phyloP scores from a whole-genome alignment of 2,888 invertebrate genomes.

The Caradrina clavipalpis region DNA sequence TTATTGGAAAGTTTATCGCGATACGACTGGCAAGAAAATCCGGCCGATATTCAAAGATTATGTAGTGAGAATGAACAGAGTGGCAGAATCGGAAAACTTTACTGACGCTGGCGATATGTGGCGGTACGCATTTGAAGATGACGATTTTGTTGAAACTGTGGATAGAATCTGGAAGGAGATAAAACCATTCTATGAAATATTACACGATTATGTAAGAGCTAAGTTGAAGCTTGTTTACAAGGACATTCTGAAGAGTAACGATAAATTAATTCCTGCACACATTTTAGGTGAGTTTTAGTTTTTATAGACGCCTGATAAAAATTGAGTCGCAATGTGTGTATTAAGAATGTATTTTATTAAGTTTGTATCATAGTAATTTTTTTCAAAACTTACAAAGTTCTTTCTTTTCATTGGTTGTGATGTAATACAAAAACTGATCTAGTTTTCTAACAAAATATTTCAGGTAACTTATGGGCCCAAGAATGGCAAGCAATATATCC shows the following conservation, averaged over 20 bases:
- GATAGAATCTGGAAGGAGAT: constrained; percentile 90
- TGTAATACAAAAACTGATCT: not conserved
- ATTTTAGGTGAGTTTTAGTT: constrained; percentile 89
- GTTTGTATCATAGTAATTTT: no score
- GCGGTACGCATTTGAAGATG: constrained; percentile 86
- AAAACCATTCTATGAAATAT: constrained; percentile 92
- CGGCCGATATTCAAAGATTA: constrained; percentile 91
- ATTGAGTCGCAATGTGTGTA: constrained; percentile 19
- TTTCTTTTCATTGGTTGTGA: not conserved
- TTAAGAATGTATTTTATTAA: not conserved
- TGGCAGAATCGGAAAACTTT: constrained; percentile 90
- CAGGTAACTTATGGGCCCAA: constrained; percentile 93
- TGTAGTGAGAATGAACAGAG: constrained; percentile 91
- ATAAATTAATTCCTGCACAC: constrained; percentile 93
- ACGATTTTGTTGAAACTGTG: constrained; percentile 83
- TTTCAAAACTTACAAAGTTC: not conserved
- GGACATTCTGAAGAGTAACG: constrained; percentile 80
- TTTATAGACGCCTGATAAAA: constrained; percentile 18
- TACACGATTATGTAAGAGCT: constrained; percentile 92
- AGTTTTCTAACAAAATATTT: not conserved
- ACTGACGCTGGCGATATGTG: constrained; percentile 87
- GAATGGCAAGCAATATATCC: constrained; percentile 90
- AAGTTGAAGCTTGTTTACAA: constrained; percentile 90
- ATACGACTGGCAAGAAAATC: constrained; percentile 92
- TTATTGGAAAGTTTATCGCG: constrained; percentile 93